Evolutionary conservation across 2,797 vertebrate genomes (phyloP).

Genomic region (Sibirionetta formosa): DNA sequence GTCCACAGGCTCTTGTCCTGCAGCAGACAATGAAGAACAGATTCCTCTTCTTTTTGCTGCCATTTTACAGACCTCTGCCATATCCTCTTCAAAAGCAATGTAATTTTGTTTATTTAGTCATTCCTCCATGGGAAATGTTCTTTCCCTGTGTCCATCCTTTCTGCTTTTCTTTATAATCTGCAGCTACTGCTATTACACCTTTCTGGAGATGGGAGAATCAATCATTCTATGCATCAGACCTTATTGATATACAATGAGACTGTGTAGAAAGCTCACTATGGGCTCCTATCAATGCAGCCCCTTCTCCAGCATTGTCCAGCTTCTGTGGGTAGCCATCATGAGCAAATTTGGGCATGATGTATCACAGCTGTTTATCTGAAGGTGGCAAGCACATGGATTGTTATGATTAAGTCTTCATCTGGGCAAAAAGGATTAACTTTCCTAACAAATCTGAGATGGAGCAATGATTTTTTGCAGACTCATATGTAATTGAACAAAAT

Average conservation of each 20-base stretch:
- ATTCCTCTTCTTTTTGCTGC: neutral
- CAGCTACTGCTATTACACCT: neutral
- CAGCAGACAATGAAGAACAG: neutral
- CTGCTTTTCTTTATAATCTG: neutral
- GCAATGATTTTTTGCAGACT: neutral
- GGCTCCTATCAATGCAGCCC: neutral
- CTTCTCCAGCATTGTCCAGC: neutral
- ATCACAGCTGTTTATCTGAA: neutral
- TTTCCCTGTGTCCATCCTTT: neutral
- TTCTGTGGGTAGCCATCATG: neutral
- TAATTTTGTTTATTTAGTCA: neutral
- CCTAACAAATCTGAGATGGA: neutral
- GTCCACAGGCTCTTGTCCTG: neutral
- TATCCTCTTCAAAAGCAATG: neutral
- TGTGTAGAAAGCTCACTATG: neutral
- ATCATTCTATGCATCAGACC: fast-evolving
- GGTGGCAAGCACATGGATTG: fast-evolving
- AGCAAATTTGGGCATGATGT: neutral
- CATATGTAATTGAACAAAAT: neutral
- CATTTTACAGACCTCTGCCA: neutral
- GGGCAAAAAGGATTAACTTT: neutral
- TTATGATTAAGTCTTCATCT: fast-evolving
- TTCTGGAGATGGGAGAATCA: neutral
- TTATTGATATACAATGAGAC: fast-evolving
- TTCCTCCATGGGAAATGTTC: neutral